These are phyloP conservation scores for Blennius ocellaris DNA, from an alignment of 2,113 vertebrate genomes.

Conservation along the genomic window DNA sequence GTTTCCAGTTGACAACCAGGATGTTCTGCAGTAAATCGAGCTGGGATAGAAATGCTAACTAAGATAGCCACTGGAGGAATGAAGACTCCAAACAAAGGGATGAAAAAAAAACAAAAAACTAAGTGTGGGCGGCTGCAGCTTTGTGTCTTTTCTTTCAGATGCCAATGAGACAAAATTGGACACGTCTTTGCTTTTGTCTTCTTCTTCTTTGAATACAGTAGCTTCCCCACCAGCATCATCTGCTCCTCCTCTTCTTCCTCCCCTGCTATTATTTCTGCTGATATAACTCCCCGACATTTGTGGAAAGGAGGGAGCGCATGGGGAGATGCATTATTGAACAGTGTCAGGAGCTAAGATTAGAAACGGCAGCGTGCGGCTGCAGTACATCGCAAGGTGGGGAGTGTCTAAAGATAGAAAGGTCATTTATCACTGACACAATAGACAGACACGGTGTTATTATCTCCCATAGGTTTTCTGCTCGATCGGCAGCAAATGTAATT, in stretches of 20 bases:
- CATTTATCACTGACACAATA: constrained; percentile 58
- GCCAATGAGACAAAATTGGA: constrained; percentile 31
- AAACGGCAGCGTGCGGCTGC: constrained; percentile 50
- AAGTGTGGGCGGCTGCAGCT: constrained; percentile 40
- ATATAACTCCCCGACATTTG: constrained; percentile 47
- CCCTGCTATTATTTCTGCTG: constrained; percentile 53
- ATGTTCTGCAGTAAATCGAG: constrained; percentile 16
- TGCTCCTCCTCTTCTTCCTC: not conserved
- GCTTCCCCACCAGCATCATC: not conserved
- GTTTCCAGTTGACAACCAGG: constrained; percentile 35
- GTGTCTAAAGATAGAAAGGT: constrained; percentile 81
- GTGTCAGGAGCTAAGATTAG: constrained; percentile 79
- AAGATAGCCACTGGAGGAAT: constrained; percentile 5
- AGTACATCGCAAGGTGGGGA: constrained; percentile 41
- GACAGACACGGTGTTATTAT: constrained; percentile 52
- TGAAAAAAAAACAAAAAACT: constrained; percentile 6
- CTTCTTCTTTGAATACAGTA: constrained; percentile 40
- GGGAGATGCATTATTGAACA: constrained; percentile 81
- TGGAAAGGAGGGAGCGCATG: constrained; percentile 24
- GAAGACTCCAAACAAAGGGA: constrained; percentile 38
- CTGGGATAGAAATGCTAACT: constrained; percentile 32
- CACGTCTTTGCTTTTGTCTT: constrained; percentile 13
- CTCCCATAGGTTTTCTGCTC: constrained; percentile 24
- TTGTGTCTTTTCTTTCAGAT: constrained; percentile 31
- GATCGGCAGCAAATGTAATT: constrained; percentile 27